Conservation (phyloP, 2,888 invertebrate species). For the Conomelus anceps region DNA sequence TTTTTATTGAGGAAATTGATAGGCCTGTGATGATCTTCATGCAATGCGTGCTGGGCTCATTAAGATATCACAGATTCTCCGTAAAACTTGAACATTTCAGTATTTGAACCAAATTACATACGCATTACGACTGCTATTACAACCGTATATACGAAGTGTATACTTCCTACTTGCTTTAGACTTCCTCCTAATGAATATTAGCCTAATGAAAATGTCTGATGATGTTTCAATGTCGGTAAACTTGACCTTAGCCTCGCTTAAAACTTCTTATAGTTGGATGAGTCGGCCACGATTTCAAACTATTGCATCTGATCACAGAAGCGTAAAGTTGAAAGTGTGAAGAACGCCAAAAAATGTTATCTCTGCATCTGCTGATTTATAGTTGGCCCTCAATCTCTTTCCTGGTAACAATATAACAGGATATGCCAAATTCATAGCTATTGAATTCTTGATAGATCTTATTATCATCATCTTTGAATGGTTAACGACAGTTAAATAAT, state of each 20-base stretch:
- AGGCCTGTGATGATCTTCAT: neutral
- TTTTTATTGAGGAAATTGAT: neutral
- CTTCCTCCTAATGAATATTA: neutral
- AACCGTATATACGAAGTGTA: no score
- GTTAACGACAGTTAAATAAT: no score
- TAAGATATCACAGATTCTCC: neutral
- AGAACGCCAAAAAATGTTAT: neutral
- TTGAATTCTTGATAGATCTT: neutral
- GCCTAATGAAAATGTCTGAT: neutral
- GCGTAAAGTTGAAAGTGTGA: neutral
- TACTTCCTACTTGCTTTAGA: neutral
- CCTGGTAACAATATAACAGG: neutral
- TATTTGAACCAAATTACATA: neutral
- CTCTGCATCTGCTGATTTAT: neutral
- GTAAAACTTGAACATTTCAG: neutral
- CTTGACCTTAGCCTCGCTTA: neutral
- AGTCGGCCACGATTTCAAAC: neutral
- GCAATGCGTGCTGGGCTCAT: neutral
- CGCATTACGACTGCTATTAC: neutral
- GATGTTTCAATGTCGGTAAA: neutral
- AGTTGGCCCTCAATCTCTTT: neutral
- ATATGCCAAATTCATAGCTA: neutral
- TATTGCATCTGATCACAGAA: neutral
- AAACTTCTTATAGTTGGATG: neutral
- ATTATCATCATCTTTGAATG: neutral